Evolutionary conservation across 1,140 invertebrate genomes (phyloP).

Genomic region (Drosophila serrata): DNA sequence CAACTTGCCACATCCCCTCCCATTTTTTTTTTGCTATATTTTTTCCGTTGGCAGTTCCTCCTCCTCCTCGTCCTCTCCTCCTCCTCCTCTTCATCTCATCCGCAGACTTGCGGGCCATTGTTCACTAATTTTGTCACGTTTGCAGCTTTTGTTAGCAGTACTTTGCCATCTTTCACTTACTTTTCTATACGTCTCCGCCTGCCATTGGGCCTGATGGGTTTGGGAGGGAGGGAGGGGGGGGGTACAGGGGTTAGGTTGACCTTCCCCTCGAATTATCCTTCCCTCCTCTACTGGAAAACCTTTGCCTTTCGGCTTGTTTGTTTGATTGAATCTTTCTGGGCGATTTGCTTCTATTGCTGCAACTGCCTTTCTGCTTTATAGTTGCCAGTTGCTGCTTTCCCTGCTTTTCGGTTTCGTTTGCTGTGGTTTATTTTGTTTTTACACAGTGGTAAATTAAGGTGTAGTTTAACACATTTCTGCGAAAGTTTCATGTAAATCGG

Average conservation of each 20-base stretch:
- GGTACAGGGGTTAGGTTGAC: constrained; percentile 11
- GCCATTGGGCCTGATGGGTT: constrained; percentile 27
- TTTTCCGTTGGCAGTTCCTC: constrained; percentile 42
- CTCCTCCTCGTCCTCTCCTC: constrained; percentile 23
- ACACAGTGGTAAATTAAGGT: not conserved
- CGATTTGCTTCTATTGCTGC: constrained; percentile 57
- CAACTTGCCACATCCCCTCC: not conserved
- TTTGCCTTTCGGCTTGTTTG: constrained; percentile 40
- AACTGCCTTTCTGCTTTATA: constrained; percentile 36
- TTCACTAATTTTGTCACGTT: constrained; percentile 84
- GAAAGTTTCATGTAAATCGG: constrained; percentile 1
- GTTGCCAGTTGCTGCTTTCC: constrained; percentile 24
- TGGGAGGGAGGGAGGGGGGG: not conserved
- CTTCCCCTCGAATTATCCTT: constrained; percentile 17
- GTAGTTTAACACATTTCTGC: not conserved
- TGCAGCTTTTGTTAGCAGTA: constrained; percentile 78
- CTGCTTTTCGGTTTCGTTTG: constrained; percentile 31
- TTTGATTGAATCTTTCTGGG: constrained; percentile 65
- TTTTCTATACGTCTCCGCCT: constrained; percentile 36
- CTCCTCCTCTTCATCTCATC: constrained; percentile 35
- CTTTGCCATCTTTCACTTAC: constrained; percentile 64
- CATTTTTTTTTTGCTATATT: constrained; percentile 3
- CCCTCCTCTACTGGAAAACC: not conserved
- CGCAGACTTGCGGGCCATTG: constrained; percentile 67
- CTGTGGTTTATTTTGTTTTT: constrained; percentile 4